phyloP scores from a whole-genome alignment of 1,140 invertebrate genomes.

The Zaprionus davidi region DNA sequence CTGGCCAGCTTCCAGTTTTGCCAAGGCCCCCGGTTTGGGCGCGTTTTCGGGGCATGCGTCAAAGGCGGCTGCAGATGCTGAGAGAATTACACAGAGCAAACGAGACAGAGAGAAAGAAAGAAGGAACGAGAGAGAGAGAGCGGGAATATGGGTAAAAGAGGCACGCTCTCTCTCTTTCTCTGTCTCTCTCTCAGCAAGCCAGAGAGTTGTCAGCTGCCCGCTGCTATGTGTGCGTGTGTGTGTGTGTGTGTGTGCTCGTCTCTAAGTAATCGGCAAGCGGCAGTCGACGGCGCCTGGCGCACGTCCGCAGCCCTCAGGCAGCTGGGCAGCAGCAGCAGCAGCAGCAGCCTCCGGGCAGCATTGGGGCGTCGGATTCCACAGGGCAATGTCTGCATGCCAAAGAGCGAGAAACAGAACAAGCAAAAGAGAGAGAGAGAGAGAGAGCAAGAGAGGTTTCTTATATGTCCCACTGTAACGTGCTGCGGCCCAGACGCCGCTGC shows the following conservation, averaged over 20 bases:
- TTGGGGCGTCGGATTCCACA: slow-evolving; percentile 44
- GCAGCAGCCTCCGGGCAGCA: slow-evolving; percentile 31
- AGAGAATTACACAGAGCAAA: neutral
- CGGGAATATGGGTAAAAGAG: neutral
- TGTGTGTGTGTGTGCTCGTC: slow-evolving; percentile 14
- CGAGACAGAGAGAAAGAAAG: neutral
- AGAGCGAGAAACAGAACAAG: neutral
- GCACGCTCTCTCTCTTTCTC: neutral
- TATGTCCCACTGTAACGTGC: slow-evolving; percentile 33
- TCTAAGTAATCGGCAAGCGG: slow-evolving; percentile 42
- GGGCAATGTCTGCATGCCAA: slow-evolving; percentile 46
- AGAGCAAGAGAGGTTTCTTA: slow-evolving; percentile 33
- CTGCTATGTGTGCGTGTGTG: neutral
- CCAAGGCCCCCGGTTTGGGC: slow-evolving; percentile 43
- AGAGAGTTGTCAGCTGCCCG: slow-evolving; percentile 37
- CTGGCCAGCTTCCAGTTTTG: slow-evolving; percentile 30
- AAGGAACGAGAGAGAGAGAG: neutral
- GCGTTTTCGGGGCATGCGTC: slow-evolving; percentile 53
- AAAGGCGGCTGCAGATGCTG: slow-evolving; percentile 18
- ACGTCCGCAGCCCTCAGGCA: slow-evolving; percentile 31
- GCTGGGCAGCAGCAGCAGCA: neutral
- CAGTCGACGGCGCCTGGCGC: slow-evolving; percentile 43
- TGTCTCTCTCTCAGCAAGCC: neutral
- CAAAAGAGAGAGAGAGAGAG: neutral
- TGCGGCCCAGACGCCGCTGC: slow-evolving; percentile 39